phyloP scores from a whole-genome alignment of 2,797 vertebrate genomes.

The Lophotriccus pileatus region DNA sequence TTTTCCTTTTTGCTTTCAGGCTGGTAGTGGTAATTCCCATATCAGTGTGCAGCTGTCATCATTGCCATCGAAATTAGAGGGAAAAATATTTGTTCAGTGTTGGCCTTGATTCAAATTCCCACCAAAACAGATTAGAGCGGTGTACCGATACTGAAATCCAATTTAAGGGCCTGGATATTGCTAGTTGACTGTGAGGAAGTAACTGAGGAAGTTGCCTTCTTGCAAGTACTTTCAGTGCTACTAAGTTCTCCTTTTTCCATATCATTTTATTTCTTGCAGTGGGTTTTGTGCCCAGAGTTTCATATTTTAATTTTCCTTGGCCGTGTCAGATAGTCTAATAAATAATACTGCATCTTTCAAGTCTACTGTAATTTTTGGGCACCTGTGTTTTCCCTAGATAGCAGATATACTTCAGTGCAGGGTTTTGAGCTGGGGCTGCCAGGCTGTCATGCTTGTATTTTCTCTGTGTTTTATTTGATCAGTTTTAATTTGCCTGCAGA shows the following conservation, averaged over 20 bases:
- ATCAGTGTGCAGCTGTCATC: neutral
- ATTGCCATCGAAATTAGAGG: neutral
- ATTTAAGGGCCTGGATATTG: neutral
- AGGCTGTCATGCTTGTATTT: rapidly evolving
- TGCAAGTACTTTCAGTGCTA: neutral
- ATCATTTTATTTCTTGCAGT: neutral
- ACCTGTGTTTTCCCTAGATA: neutral
- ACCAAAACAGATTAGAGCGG: neutral
- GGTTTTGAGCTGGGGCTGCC: neutral
- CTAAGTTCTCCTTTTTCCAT: neutral
- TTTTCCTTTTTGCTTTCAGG: neutral
- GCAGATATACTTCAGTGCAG: neutral
- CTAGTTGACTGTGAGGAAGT: neutral
- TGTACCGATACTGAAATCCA: neutral
- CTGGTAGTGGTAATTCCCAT: neutral
- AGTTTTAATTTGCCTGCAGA: neutral
- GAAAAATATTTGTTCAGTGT: neutral
- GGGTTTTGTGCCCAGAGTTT: neutral
- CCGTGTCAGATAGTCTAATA: neutral
- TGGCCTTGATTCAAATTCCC: neutral
- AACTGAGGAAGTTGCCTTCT: neutral
- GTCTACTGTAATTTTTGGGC: neutral
- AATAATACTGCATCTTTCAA: neutral
- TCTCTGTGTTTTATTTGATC: neutral
- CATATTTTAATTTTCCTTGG: neutral